Conservation (phyloP, 2,113 vertebrate species). For the Hystrix cristata region DNA sequence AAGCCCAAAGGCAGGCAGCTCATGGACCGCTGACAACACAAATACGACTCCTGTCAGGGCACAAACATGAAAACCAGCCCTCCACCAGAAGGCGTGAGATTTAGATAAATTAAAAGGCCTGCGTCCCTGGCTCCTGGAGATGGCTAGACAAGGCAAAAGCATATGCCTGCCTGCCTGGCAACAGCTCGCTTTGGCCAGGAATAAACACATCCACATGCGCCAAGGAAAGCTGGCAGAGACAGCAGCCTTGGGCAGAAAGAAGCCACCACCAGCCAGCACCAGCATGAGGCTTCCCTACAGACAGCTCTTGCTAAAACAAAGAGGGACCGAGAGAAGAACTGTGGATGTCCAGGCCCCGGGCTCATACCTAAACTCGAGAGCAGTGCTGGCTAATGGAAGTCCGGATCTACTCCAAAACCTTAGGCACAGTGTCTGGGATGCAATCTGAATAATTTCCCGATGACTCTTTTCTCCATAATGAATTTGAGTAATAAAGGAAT, state of each 20-base stretch:
- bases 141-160: slow-evolving; percentile 75
- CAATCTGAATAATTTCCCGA: slow-evolving; percentile 81
- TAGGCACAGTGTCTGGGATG: slow-evolving; percentile 60
- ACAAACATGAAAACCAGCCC: slow-evolving; percentile 58
- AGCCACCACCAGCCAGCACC: slow-evolving; percentile 62
- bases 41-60: slow-evolving; percentile 34
- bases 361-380: slow-evolving; percentile 51
- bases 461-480: slow-evolving; percentile 77
- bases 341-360: slow-evolving; percentile 69
- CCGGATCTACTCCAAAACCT: slow-evolving; percentile 74
- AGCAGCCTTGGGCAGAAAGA: slow-evolving; percentile 22
- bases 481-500: slow-evolving; percentile 83
- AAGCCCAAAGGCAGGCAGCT: slow-evolving; percentile 56
- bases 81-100: slow-evolving; percentile 76
- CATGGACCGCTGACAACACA: neutral
- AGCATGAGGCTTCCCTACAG: slow-evolving; percentile 62
- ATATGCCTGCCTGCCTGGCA: slow-evolving; percentile 78
- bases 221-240: slow-evolving; percentile 77
- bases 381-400: slow-evolving; percentile 54
- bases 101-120: slow-evolving; percentile 73
- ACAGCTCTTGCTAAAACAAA: slow-evolving; percentile 76
- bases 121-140: slow-evolving; percentile 69
- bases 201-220: slow-evolving; percentile 49
- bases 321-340: slow-evolving; percentile 62
- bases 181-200: slow-evolving; percentile 63